These are phyloP conservation scores for Podiceps cristatus DNA, from an alignment of 2,113 vertebrate genomes.

Conservation along the genomic window DNA sequence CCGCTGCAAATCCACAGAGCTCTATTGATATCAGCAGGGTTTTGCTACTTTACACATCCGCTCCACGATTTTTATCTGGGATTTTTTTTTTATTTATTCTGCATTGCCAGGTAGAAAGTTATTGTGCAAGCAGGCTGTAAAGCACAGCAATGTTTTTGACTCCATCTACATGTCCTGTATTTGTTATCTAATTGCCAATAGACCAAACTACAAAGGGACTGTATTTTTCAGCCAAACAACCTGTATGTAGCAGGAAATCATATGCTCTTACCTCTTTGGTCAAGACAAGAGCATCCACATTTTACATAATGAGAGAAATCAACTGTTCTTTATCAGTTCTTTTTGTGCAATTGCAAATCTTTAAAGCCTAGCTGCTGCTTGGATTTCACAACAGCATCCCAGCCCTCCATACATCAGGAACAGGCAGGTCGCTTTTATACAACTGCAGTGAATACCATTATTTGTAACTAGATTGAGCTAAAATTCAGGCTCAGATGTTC, in stretches of 20 bases:
- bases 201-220: conserved; percentile 50
- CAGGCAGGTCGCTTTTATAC: conserved; percentile 3
- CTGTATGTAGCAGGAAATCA: conserved; percentile 66
- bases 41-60: conserved; percentile 27
- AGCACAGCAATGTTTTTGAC: conserved; percentile 52
- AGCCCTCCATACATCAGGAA: conserved; percentile 34
- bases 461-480: not conserved
- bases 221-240: conserved; percentile 70
- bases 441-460: not conserved
- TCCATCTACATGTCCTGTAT: conserved; percentile 66
- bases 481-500: not conserved
- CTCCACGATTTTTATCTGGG: not conserved
- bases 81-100: not conserved
- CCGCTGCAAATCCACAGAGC: not conserved
- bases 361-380: conserved; percentile 48
- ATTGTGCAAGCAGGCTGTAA: conserved; percentile 45
- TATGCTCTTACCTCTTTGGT: conserved; percentile 26
- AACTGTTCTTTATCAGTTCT: conserved; percentile 64
- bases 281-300: conserved; percentile 57
- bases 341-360: conserved; percentile 67
- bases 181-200: conserved; percentile 76
- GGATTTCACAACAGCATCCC: conserved; percentile 51
- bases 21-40: not conserved
- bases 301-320: conserved; percentile 70
- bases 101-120: conserved; percentile 24